Evolutionary conservation across 2,888 invertebrate genomes (phyloP), one percentile per base, ranked within the genome.

Genomic region (Cheiracanthium punctorium): DNA sequence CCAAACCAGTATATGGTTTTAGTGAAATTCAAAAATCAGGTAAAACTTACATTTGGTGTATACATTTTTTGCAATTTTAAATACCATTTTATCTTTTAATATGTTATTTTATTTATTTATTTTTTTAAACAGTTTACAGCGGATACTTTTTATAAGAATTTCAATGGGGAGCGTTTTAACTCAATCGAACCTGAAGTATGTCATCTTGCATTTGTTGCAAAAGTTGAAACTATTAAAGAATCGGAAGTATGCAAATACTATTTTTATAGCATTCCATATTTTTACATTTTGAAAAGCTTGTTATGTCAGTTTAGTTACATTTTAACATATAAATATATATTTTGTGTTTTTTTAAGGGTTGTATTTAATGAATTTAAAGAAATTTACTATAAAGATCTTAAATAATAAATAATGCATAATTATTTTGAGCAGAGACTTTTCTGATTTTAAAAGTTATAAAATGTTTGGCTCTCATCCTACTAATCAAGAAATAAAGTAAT

Each of bases 1-100:
- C 97, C 98, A 0, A 98, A 99, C 92, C 98, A 98, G 91, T 99
- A 98, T 91, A 99, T 99, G 98, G 96, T 97, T 65, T 93, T 99
- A 30, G 93, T 99, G 48, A 98, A 97, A 93, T 98, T 95, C 90
- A 92, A 92, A 88, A 91, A 91, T 80, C 93, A 93, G 92, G 93
- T 93, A 89, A 89, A 89, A 65, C 0, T 75, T 10, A 37, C 10
- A 33, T 8, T 69, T 24, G 12, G 0, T 4, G 12, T 65, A 17
- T 28, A 28, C 14, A 7, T 20, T 65, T 2, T 29, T 32, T 69
- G 14, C n/a, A 33, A 65, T 28, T 30, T 20, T 64, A 24, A 64
- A 20, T 20, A 28, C 24, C n/a, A n/a, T 33, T 29, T 30, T 79
- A 29, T 65, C 75, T 76, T 33, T 52, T 24, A 37, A 43, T n/a